Evolutionary conservation across 2,888 invertebrate species (phyloP), one percentile per base, ranked within the genome.

Genomic region (Deroplatys truncata): DNA sequence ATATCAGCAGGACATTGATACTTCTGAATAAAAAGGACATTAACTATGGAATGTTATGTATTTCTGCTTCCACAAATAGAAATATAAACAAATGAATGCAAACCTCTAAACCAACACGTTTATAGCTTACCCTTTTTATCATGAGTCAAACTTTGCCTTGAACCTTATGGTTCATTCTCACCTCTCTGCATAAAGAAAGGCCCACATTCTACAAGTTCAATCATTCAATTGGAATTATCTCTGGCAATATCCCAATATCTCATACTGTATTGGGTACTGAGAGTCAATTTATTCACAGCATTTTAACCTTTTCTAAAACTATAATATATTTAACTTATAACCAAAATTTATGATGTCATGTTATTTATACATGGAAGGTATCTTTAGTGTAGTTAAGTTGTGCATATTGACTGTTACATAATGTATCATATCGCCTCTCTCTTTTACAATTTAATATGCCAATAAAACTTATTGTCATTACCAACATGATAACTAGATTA

Each of bases 201-300:
- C 43, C 43, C 43, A 20, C 1, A 8, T 84, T 31, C 16, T 16
- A n/a, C 29, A n/a, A 20, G 35, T n/a, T 82, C 31, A 20, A 28
- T 25, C 28, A 25, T 7, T 49, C 16, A n/a, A 31, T 72, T n/a
- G 72, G 25, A 15, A 43, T 43, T 29, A 83, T 9, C 89, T 82
- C 88, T 43, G 72, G 25, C 87, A 90, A 89, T 90, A 90, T 86
- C 89, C 90, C 90, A 89, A 90, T 90, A 90, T 56, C 56, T 82
- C 88, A 10, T 84, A 88, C 72, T 31, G 35, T 90, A 90, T 90
- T 89, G 89, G 90, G 90, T 89, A 90, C 84, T 84, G 90, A 90
- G 90, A 90, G 90, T 49, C 49, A 82, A 49, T 28, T 29, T 29
- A 28, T 49, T 29, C 72, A 84, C 83, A 10, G 28, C 20, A 29